Conservation (phyloP, 2,888 invertebrate genomes). For the Entomobrya multifasciata region DNA sequence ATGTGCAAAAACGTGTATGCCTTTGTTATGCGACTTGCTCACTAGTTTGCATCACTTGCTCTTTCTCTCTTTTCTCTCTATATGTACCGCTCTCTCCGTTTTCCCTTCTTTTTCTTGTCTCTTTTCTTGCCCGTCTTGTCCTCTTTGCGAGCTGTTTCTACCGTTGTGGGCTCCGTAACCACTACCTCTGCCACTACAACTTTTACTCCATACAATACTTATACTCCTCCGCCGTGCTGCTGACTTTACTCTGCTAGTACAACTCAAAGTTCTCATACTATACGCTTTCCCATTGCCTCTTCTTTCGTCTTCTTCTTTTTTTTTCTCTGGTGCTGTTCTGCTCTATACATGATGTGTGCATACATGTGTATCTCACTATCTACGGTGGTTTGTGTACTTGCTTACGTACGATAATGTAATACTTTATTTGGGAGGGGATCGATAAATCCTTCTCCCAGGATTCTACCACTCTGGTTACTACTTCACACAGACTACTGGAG, state of each 20-base stretch:
- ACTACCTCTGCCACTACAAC: conserved; percentile 26
- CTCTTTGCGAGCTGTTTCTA: conserved; percentile 24
- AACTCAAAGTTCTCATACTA: background rate
- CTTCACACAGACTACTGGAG: background rate
- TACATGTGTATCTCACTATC: conserved; percentile 45
- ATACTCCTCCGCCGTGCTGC: background rate
- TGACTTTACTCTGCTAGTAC: background rate
- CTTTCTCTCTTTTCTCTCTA: conserved; percentile 54
- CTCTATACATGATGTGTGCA: conserved; percentile 42
- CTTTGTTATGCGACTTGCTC: conserved; percentile 57
- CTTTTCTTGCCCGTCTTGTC: conserved; percentile 46
- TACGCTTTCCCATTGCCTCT: background rate
- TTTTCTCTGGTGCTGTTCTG: conserved; percentile 35
- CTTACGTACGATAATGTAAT: conserved; percentile 69
- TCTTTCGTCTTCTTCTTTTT: conserved; percentile 19
- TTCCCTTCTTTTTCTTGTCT: conserved; percentile 45
- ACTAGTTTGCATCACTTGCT: conserved; percentile 66
- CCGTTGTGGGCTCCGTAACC: conserved; percentile 47
- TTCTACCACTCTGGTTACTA: conserved; percentile 58
- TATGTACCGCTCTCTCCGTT: conserved; percentile 70
- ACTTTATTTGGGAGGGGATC: conserved; percentile 72
- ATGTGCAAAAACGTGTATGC: conserved; percentile 59
- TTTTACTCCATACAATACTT: conserved; percentile 20
- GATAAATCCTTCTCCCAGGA: conserved; percentile 77
- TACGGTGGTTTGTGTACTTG: conserved; percentile 29